These are phyloP conservation scores for Atethmia centrago DNA, from an alignment of 2,888 invertebrate genomes.

Conservation along the genomic window DNA sequence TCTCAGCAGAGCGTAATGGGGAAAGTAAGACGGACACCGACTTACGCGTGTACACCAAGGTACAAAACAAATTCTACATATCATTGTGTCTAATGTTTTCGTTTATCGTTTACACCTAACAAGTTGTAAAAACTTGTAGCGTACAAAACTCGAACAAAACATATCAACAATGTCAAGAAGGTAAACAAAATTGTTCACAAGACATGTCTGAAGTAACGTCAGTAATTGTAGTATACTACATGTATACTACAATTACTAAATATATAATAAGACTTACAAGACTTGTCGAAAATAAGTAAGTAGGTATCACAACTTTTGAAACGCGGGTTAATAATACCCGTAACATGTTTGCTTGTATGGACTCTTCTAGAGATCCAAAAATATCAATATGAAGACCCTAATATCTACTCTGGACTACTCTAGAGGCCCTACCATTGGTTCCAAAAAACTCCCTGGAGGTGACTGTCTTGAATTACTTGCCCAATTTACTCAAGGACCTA, in stretches of 20 bases:
- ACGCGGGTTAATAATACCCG: no score
- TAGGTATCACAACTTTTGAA: no score
- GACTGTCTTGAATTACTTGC: background rate
- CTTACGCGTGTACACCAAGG: background rate
- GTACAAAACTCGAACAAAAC: no score
- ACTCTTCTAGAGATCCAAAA: no score
- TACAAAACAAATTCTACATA: background rate
- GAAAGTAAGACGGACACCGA: conserved; percentile 56
- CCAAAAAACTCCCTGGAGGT: background rate
- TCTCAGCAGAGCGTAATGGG: conserved; percentile 62
- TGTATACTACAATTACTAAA: no score
- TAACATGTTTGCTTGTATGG: background rate
- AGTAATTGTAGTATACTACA: no score
- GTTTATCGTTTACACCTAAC: background rate
- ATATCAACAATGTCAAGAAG: no score
- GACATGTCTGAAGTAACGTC: no score
- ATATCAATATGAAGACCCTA: no score
- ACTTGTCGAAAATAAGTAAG: no score
- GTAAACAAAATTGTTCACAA: no score
- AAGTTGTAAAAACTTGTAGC: background rate
- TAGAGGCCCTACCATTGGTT: background rate
- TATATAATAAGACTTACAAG: no score
- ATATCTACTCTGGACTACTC: background rate
- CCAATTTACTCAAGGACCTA: background rate
- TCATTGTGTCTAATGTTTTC: background rate